Percentiles rank a stretch among this genome's conserved stretches.
These are phyloP conservation scores for Drosophila gaucha DNA, from an alignment of 2,888 invertebrate species.

Conservation along the genomic window DNA sequence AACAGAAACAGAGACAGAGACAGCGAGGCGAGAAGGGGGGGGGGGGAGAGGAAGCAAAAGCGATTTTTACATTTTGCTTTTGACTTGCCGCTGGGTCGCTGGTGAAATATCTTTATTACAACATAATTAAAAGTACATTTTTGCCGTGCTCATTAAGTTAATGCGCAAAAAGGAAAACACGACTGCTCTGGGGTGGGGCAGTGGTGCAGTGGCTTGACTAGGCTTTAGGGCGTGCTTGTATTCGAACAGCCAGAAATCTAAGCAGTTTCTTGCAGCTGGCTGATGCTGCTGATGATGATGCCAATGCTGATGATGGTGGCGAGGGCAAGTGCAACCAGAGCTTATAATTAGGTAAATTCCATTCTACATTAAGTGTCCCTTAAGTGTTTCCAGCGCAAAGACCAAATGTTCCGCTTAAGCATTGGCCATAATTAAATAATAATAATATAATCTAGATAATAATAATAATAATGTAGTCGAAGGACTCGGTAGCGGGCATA, in stretches of 20 bases:
- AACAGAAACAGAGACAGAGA: background rate
- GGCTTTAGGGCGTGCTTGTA: slow-evolving; percentile 4
- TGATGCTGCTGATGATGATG: too few relatives aligned
- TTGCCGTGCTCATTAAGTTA: slow-evolving; percentile 61
- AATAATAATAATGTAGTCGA: background rate
- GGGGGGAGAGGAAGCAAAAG: slow-evolving; percentile 5
- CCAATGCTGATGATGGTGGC: slow-evolving; percentile 1
- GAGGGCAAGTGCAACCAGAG: slow-evolving; percentile 14
- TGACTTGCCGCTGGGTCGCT: slow-evolving; percentile 19
- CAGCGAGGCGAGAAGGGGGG: too few relatives aligned
- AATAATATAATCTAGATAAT: too few relatives aligned
- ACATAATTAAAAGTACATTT: slow-evolving; percentile 67
- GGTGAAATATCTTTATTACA: slow-evolving; percentile 54
- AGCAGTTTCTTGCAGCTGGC: slow-evolving; percentile 2
- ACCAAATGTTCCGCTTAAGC: too few relatives aligned
- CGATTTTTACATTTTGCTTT: slow-evolving; percentile 33
- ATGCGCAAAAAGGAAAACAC: slow-evolving; percentile 49
- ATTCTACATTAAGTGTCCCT: background rate
- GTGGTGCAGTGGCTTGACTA: slow-evolving; percentile 1
- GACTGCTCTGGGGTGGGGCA: background rate
- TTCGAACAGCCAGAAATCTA: slow-evolving; percentile 1
- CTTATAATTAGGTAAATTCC: slow-evolving; percentile 5
- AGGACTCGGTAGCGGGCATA: too few relatives aligned
- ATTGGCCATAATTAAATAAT: background rate
- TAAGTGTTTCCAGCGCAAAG: background rate